Conservation (phyloP, 2,113 vertebrate species). For the Odontesthes bonariensis region DNA sequence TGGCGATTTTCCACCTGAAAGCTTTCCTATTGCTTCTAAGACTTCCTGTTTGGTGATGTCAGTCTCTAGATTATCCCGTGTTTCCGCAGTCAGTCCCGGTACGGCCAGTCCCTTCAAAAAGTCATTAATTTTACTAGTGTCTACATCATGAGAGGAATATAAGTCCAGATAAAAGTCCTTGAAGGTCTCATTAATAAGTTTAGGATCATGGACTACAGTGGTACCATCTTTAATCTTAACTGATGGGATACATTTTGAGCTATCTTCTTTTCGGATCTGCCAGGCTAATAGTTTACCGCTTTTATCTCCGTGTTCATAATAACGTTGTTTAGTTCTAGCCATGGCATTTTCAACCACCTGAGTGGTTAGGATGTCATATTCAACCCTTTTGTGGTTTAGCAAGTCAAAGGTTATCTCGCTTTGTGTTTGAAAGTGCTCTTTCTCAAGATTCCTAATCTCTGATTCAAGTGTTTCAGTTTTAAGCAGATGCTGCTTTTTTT, state of each 20-base stretch:
- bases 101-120: not conserved
- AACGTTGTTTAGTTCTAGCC: not conserved
- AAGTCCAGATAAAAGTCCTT: not conserved
- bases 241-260: not conserved
- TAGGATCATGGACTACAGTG: not conserved
- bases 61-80: not conserved
- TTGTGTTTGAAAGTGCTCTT: not conserved
- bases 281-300: not conserved
- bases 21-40: not conserved
- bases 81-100: not conserved
- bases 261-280: not conserved
- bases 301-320: not conserved
- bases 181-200: not conserved
- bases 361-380: not conserved
- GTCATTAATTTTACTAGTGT: not conserved
- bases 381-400: not conserved
- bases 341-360: not conserved
- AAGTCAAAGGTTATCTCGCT: not conserved
- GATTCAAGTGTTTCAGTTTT: not conserved
- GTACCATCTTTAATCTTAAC: not conserved
- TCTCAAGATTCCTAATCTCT: not conserved
- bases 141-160: not conserved
- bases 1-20: not conserved
- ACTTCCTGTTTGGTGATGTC: not conserved
- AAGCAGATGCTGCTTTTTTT: not conserved